Percentiles rank a stretch among this genome's conserved stretches.
phyloP scores from a whole-genome alignment of 1,140 invertebrate genomes.

The Polypedilum vanderplanki region DNA sequence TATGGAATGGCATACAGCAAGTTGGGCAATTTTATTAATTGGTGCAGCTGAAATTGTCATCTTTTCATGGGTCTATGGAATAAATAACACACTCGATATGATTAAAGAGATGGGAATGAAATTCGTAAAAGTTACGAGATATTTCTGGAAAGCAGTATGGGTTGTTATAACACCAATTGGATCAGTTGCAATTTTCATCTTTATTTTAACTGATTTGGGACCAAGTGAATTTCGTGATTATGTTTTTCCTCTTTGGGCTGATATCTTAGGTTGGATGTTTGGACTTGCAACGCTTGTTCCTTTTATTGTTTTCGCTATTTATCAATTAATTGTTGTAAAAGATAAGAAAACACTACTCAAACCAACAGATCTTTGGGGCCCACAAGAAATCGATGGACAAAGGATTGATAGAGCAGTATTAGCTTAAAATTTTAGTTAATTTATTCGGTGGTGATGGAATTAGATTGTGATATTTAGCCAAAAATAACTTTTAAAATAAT shows the following conservation, averaged over 20 bases:
- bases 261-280: constrained; percentile 60
- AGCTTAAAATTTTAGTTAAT: background rate
- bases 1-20: constrained; percentile 75
- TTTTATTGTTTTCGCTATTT: constrained; percentile 38
- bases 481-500: background rate
- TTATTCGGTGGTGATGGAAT: background rate
- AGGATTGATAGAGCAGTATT: background rate
- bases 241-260: constrained; percentile 62
- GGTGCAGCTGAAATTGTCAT: constrained; percentile 60
- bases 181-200: constrained; percentile 55
- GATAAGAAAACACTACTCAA: background rate
- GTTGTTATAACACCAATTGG: constrained; percentile 48
- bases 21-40: constrained; percentile 73
- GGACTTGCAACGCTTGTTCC: constrained; percentile 56
- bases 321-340: background rate
- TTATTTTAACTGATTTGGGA: constrained; percentile 58
- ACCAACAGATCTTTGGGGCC: background rate
- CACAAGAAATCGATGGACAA: background rate
- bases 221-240: constrained; percentile 52
- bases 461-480: background rate
- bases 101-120: constrained; percentile 52
- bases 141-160: constrained; percentile 55
- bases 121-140: constrained; percentile 44
- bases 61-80: constrained; percentile 67
- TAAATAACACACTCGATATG: constrained; percentile 50